phyloP scores from a whole-genome alignment of 1,140 invertebrate genomes.

The Dolichoris vasculosae region DNA sequence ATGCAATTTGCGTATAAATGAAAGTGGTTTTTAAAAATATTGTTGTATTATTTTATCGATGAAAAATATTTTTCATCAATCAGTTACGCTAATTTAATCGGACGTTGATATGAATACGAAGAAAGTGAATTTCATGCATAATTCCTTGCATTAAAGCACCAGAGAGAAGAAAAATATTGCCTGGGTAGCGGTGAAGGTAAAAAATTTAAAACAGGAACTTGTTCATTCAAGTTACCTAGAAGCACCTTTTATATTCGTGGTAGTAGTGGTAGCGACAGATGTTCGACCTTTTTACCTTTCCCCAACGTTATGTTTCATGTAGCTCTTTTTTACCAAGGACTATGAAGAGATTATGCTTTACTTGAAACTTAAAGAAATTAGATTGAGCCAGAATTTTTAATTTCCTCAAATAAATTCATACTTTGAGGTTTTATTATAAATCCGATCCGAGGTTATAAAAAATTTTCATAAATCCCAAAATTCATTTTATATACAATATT shows the following conservation, averaged over 20 bases:
- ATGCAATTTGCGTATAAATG: too few species aligned
- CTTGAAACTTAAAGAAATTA: not conserved
- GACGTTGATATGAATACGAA: not conserved
- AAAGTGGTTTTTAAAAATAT: too few species aligned
- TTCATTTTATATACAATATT: not conserved
- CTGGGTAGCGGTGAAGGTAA: not conserved
- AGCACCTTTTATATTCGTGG: not conserved
- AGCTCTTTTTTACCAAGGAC: too few species aligned
- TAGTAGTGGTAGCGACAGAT: not conserved
- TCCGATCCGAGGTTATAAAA: not conserved
- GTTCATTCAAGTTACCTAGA: constrained; percentile 9
- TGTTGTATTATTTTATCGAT: too few species aligned
- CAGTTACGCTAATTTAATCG: not conserved
- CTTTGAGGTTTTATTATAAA: not conserved
- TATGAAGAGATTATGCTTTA: not conserved
- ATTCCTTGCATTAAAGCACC: too few species aligned
- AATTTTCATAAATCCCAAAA: constrained; percentile 47
- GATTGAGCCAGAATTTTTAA: not conserved
- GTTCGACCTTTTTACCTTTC: not conserved
- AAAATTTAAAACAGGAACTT: constrained; percentile 21
- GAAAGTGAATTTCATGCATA: not conserved
- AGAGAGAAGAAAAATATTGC: too few species aligned
- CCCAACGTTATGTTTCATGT: not conserved
- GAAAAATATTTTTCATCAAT: too few species aligned
- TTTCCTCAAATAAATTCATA: not conserved